phyloP scores from a whole-genome alignment of 2,888 invertebrate genomes.

The Onchidella celtica region DNA sequence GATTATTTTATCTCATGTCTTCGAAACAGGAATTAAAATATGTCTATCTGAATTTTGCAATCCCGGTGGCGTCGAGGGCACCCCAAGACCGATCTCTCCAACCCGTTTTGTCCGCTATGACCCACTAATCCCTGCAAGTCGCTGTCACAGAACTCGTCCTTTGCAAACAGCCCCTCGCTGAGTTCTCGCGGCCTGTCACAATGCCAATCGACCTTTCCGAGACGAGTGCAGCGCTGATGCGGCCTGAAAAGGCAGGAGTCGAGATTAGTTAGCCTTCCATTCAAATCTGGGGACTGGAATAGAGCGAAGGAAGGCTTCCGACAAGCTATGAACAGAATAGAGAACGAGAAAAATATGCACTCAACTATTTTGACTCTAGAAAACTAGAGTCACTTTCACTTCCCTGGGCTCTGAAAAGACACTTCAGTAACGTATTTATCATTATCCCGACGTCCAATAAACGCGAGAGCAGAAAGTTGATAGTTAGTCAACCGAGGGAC shows the following conservation, averaged over 20 bases:
- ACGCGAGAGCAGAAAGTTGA: constrained; percentile 23
- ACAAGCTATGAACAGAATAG: constrained; percentile 17
- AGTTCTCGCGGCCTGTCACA: background rate
- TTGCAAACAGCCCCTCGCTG: constrained; percentile 11
- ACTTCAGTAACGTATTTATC: constrained; percentile 33
- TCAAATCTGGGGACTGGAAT: background rate
- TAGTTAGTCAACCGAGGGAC: constrained; percentile 12
- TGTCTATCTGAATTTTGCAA: no score
- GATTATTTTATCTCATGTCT: no score
- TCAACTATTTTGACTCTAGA: background rate
- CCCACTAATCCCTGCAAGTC: constrained; percentile 25
- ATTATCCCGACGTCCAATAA: constrained; percentile 14
- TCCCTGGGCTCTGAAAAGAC: background rate
- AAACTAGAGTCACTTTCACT: background rate
- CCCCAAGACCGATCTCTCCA: background rate
- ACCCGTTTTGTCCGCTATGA: constrained; percentile 10
- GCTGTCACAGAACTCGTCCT: constrained; percentile 2
- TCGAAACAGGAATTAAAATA: no score
- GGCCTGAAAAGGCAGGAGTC: background rate
- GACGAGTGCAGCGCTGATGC: constrained; percentile 29
- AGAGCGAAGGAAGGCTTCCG: constrained; percentile 4
- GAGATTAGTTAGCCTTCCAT: constrained; percentile 35
- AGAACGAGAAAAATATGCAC: constrained; percentile 29
- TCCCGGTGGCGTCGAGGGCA: constrained; percentile 4
- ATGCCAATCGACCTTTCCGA: constrained; percentile 20